phyloP scores from a whole-genome alignment of 92 coral and sea anemone genomes.

The Chrysogorgia sp. region DNA sequence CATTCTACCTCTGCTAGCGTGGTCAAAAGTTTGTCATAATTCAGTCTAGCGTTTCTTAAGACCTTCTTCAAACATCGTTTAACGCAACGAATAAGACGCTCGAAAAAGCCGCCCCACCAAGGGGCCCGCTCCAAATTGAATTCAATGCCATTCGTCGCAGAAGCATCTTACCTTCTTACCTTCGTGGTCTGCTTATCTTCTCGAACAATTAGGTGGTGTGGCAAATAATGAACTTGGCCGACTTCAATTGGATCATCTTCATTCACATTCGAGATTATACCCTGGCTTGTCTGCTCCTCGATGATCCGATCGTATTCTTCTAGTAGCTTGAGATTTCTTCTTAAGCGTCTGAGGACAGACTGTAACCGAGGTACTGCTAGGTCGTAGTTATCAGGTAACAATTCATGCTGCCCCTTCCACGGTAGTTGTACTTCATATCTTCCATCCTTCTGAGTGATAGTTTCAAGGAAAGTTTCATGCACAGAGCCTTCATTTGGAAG shows the following conservation, averaged over 20 bases:
- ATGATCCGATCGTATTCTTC: neutral
- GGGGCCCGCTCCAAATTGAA: no score
- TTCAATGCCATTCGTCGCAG: conserved; percentile 1
- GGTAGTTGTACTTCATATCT: conserved; percentile 8
- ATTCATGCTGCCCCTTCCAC: neutral
- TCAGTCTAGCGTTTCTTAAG: no score
- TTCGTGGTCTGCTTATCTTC: conserved; percentile 20
- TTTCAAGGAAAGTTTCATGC: neutral
- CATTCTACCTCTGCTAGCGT: neutral
- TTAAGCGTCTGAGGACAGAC: neutral
- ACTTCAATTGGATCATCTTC: conserved; percentile 2
- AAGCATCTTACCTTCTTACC: conserved; percentile 14
- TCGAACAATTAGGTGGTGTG: conserved; percentile 32
- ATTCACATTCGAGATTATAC: neutral
- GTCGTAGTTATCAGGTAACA: neutral
- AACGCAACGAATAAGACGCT: no score
- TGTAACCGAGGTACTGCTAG: neutral
- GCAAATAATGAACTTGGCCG: conserved; percentile 18
- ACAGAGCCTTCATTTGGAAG: neutral
- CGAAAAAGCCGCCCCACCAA: no score
- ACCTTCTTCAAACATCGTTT: no score
- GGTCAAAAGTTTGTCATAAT: conserved; percentile 3
- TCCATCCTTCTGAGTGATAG: neutral
- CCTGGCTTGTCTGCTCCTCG: neutral
- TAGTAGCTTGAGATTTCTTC: neutral